Percentiles rank a stretch among this genome's conserved stretches.
phyloP scores from a whole-genome alignment of 92 coral and sea anemone genomes.

The Chrysogorgia sp. region DNA sequence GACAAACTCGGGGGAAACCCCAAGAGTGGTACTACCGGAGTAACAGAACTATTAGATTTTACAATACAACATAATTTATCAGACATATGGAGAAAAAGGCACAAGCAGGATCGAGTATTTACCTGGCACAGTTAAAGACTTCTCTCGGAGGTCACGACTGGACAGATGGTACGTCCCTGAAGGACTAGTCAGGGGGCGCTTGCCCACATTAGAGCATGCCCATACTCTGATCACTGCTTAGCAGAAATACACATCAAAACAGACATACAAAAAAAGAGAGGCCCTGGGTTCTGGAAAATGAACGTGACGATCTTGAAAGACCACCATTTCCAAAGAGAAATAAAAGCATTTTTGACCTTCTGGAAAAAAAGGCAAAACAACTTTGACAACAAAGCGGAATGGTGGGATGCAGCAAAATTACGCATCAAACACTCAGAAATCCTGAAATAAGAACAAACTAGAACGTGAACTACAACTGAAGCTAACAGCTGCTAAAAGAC shows the following conservation, averaged over 20 bases:
- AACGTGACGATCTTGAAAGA: neutral
- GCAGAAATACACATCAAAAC: neutral
- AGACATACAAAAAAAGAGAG: neutral
- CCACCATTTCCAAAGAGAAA: neutral
- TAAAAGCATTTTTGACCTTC: neutral
- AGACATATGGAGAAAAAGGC: slow-evolving; percentile 32
- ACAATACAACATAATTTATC: neutral
- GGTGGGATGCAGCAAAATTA: slow-evolving; percentile 70
- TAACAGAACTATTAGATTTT: neutral
- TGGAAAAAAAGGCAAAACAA: neutral
- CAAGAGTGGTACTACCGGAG: neutral
- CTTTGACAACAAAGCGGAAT: neutral
- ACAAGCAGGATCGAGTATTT: neutral
- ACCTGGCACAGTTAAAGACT: slow-evolving; percentile 36
- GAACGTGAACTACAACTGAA: neutral
- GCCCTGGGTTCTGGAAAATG: slow-evolving; percentile 3
- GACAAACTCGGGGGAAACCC: slow-evolving; percentile 44
- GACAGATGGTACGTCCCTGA: slow-evolving; percentile 27
- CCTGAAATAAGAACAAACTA: neutral
- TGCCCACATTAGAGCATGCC: slow-evolving; percentile 13
- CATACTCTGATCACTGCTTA: slow-evolving; percentile 42
- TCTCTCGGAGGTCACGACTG: neutral
- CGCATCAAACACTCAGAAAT: neutral
- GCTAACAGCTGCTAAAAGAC: neutral
- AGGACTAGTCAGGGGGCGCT: neutral